Percentiles rank a stretch among this genome's conserved stretches.
Conservation (phyloP, 2,888 invertebrate genomes). For the Oligia strigilis region DNA sequence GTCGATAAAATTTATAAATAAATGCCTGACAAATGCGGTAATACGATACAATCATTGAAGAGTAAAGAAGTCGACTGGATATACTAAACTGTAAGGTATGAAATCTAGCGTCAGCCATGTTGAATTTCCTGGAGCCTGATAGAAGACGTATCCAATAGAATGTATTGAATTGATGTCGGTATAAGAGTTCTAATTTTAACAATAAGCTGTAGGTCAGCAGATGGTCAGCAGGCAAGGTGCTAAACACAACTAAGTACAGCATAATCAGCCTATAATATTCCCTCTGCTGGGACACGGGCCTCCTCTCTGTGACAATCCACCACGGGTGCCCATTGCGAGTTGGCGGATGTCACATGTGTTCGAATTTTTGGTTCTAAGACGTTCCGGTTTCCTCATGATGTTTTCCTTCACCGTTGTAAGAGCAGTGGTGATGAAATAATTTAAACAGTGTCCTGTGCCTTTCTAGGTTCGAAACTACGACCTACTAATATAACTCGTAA, state of each 20-base stretch:
- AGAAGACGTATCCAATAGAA: not conserved
- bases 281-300: too few relatives aligned
- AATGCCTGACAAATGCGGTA: not conserved
- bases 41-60: not conserved
- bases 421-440: not conserved
- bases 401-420: not conserved
- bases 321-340: too few relatives aligned
- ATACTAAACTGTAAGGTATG: not conserved
- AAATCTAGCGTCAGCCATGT: constrained; percentile 6
- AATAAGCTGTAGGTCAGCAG: not conserved
- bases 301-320: too few relatives aligned
- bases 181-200: not conserved
- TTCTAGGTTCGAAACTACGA: not conserved
- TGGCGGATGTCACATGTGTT: too few relatives aligned
- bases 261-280: not conserved
- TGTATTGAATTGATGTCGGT: not conserved
- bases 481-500: not conserved
- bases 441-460: not conserved
- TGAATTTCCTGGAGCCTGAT: not conserved
- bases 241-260: not conserved
- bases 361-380: too few relatives aligned
- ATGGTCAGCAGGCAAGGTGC: not conserved
- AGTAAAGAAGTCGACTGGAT: not conserved
- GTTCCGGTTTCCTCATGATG: not conserved
- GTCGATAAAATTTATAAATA: constrained; percentile 35